Percentiles rank a stretch among this genome's conserved stretches.
Conservation (phyloP, 2,113 vertebrate genomes). For the Zonotrichia leucophrys region DNA sequence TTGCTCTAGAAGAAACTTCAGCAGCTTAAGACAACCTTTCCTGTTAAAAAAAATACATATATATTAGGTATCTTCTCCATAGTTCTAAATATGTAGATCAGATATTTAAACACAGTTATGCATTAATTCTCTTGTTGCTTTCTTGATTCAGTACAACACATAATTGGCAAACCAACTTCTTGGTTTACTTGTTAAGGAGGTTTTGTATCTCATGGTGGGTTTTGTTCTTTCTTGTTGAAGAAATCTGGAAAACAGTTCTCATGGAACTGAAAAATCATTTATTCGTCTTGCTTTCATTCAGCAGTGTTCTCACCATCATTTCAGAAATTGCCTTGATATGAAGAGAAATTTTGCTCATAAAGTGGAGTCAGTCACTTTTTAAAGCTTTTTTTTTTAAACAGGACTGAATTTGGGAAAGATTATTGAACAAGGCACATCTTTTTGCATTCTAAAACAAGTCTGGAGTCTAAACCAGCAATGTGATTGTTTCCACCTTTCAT, state of each 20-base stretch:
- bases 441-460: neutral
- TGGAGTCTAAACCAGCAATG: neutral
- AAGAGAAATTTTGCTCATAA: neutral
- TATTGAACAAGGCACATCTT: neutral
- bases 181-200: neutral
- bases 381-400: neutral
- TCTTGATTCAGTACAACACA: neutral
- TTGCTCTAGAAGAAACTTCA: slow-evolving; percentile 82
- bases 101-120: neutral
- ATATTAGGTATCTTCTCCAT: neutral
- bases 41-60: slow-evolving; percentile 65
- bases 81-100: neutral
- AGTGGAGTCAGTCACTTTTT: neutral
- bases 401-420: neutral
- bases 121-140: neutral
- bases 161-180: neutral
- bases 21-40: slow-evolving; percentile 84
- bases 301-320: neutral
- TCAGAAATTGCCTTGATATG: neutral
- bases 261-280: neutral
- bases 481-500: neutral
- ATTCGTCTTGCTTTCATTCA: neutral
- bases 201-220: neutral
- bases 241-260: neutral
- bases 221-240: neutral